A percentile compares a stretch with the other conserved stretches of the same genome.
These are phyloP conservation scores for Chromobotia macracanthus DNA, from an alignment of 2,797 vertebrate species.

Conservation along the genomic window DNA sequence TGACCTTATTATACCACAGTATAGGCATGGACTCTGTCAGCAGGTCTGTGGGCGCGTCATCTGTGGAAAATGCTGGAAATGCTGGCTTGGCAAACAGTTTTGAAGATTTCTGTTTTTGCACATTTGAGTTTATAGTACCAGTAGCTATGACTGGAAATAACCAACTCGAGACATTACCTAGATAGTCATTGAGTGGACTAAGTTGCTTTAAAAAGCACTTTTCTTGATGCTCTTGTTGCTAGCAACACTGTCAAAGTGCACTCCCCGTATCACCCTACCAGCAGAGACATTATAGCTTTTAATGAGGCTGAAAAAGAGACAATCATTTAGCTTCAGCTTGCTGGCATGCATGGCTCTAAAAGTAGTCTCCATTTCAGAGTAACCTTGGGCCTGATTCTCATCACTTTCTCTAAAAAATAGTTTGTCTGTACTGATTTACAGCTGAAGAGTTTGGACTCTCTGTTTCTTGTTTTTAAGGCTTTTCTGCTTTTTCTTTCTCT, in stretches of 20 bases:
- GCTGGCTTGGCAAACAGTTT: not conserved
- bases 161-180: not conserved
- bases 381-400: slow-evolving; percentile 7
- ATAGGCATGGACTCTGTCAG: no score
- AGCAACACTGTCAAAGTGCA: not conserved
- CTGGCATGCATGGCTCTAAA: slow-evolving; percentile 16
- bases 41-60: not conserved
- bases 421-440: slow-evolving; percentile 41
- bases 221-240: not conserved
- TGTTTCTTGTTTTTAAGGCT: slow-evolving; percentile 13
- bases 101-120: not conserved
- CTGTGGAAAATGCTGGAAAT: not conserved
- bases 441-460: slow-evolving; percentile 56
- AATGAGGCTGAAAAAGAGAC: slow-evolving; percentile 15
- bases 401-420: not conserved
- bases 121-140: not conserved
- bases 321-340: slow-evolving; percentile 25
- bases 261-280: not conserved
- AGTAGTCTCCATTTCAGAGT: not conserved
- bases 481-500: slow-evolving; percentile 50
- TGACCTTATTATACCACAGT: not conserved
- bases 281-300: slow-evolving; percentile 4
- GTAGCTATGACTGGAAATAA: not conserved
- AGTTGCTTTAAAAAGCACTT: slow-evolving; percentile 10
- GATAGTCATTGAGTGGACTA: not conserved